Conservation (phyloP, 1,140 invertebrate species). For the Tetragnatha versicolor region DNA sequence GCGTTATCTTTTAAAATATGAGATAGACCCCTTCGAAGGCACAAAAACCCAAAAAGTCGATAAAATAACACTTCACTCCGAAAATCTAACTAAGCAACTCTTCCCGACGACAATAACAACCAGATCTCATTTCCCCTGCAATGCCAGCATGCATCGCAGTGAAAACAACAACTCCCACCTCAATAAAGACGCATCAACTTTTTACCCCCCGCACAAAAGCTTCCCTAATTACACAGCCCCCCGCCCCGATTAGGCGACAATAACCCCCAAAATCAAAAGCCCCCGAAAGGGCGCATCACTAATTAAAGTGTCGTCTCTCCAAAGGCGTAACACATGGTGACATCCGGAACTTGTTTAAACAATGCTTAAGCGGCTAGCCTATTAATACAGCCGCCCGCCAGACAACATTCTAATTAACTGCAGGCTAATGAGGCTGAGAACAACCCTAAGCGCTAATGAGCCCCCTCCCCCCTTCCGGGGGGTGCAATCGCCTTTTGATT, state of each 20-base stretch:
- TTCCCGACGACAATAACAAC: no score
- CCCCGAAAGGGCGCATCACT: no score
- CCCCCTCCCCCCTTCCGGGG: not conserved
- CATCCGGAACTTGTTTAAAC: conserved; percentile 50
- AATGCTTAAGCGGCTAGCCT: conserved; percentile 52
- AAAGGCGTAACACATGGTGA: conserved; percentile 49
- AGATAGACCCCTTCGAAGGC: no score
- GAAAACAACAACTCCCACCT: no score
- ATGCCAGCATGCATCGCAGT: no score
- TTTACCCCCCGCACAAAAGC: not conserved
- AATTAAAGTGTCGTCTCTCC: conserved; percentile 54
- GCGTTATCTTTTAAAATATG: no score
- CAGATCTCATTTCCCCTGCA: no score
- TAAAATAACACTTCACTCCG: no score
- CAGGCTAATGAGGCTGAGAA: conserved; percentile 44
- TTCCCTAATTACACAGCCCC: not conserved
- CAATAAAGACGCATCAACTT: no score
- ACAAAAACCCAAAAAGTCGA: no score
- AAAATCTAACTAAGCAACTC: no score
- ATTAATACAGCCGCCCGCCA: conserved; percentile 49
- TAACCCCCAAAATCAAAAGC: no score
- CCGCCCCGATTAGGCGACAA: not conserved
- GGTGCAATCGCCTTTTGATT: conserved; percentile 46
- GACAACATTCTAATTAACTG: conserved; percentile 54
- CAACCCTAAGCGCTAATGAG: conserved; percentile 52